Base-by-base conservation (phyloP, 2,888 invertebrate species). In the Macrosoma leucophasiata region DNA sequence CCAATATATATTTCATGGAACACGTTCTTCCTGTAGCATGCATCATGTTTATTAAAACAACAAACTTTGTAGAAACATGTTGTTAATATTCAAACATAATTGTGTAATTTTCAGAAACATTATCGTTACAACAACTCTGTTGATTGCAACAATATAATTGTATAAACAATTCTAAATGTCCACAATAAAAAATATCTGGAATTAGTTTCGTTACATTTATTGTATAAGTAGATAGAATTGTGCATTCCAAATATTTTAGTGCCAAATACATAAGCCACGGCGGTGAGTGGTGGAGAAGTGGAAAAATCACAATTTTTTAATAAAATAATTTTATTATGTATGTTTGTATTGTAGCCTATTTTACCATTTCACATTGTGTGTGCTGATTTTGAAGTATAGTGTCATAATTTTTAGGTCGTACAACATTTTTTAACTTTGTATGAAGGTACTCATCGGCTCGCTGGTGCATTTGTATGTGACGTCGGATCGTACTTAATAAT, bases 201-300 rank as follows among this genome's bases (percentile, higher is more conserved):
- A 54, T 59, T 61, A 65, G 56, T 62, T 61, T 58, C 53, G 54
- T 55, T 56, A 60, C 55, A 64, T 54, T 58, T 48, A 54, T 64
- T 63, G 56, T 63, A 39, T 56, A 56, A 51, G 52, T 77, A 76
- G 73, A 73, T 75, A 75, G 67, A 73, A 61, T 62, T 70, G 67
- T 66, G 72, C 69, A 70, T 79, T 73, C 78, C 79, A 81, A 82
- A 79, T 76, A 68, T 67, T 64, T 64, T 71, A 74, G 82, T 84
- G 82, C 82, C 82, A 84, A 84, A 82, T 74, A 74, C 59, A 58
- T 54, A 56, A 59, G 69, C 66, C 64, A 58, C 62, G 43, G 55
- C 58, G 44, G 51, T 46, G 38, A 43, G 52, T 55, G 50, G 62
- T 64, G 67, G 61, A 49, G 55, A 58, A 50, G 47, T n/a, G 52